These are phyloP conservation scores for Abrostola tripartita DNA, from an alignment of 2,888 invertebrate species.

Conservation along the genomic window DNA sequence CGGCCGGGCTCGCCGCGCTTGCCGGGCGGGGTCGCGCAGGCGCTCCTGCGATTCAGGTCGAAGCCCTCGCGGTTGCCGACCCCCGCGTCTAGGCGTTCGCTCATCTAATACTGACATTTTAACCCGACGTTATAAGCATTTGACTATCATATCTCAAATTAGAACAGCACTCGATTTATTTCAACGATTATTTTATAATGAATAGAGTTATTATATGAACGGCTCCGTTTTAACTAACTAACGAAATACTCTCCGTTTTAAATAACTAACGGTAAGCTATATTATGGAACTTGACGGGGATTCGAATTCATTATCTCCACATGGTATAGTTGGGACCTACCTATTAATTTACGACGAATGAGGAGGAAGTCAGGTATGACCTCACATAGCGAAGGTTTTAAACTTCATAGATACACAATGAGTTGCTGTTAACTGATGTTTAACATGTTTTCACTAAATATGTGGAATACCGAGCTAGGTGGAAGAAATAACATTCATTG, in stretches of 20 bases:
- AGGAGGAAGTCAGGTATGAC: slow-evolving; percentile 1
- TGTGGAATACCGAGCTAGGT: slow-evolving; percentile 59
- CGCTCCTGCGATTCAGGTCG: slow-evolving; percentile 78
- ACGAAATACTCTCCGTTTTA: neutral
- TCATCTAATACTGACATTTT: slow-evolving; percentile 66
- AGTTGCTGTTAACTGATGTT: slow-evolving; percentile 41
- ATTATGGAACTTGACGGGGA: no score
- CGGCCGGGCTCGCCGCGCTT: slow-evolving; percentile 58
- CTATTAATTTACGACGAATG: neutral
- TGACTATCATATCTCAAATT: slow-evolving; percentile 17
- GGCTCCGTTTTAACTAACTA: neutral
- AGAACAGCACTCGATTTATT: neutral
- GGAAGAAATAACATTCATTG: slow-evolving; percentile 69
- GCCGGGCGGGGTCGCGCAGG: slow-evolving; percentile 81
- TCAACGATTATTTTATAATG: slow-evolving; percentile 4
- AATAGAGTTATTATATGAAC: neutral
- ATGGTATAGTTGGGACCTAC: neutral
- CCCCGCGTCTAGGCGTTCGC: slow-evolving; percentile 76
- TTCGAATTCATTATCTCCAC: neutral
- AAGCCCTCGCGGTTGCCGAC: slow-evolving; percentile 85
- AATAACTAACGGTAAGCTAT: no score
- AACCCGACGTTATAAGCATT: slow-evolving; percentile 54
- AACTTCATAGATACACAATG: slow-evolving; percentile 22
- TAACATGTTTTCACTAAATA: slow-evolving; percentile 69
- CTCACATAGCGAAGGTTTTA: slow-evolving; percentile 4